Conservation (phyloP, 1,140 invertebrate genomes). For the Solenopsis invicta region DNA sequence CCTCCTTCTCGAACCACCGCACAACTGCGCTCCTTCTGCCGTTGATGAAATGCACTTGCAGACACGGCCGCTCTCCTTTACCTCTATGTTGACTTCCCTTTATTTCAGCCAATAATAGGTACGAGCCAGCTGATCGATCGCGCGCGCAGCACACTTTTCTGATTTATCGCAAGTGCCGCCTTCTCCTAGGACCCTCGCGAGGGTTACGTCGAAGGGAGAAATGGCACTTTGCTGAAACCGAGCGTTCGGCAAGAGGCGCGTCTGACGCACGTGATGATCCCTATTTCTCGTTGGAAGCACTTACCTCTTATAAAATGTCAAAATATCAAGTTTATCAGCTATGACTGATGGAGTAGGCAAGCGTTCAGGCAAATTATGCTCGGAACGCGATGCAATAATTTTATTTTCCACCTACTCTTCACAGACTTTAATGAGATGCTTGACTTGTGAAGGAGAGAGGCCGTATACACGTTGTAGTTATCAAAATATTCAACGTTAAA, state of each 20-base stretch:
- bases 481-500: not conserved
- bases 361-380: not conserved
- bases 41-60: slow-evolving; percentile 82
- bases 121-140: slow-evolving; percentile 78
- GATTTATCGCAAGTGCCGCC: slow-evolving; percentile 74
- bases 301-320: not conserved
- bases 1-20: not conserved
- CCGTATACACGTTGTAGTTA: not conserved
- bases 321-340: not conserved
- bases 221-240: slow-evolving; percentile 1
- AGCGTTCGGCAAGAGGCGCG: not conserved
- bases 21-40: slow-evolving; percentile 69
- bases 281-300: not conserved
- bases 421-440: not conserved
- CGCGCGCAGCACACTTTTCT: slow-evolving; percentile 72
- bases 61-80: slow-evolving; percentile 70
- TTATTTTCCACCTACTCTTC: not conserved
- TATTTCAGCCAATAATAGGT: slow-evolving; percentile 80
- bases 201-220: not conserved
- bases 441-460: not conserved
- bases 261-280: slow-evolving; percentile 23
- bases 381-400: not conserved
- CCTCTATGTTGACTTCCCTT: slow-evolving; percentile 76
- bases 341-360: not conserved
- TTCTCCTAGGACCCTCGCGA: not conserved